Conservation (phyloP, 2,113 vertebrate genomes). For the Actinemys pallida region DNA sequence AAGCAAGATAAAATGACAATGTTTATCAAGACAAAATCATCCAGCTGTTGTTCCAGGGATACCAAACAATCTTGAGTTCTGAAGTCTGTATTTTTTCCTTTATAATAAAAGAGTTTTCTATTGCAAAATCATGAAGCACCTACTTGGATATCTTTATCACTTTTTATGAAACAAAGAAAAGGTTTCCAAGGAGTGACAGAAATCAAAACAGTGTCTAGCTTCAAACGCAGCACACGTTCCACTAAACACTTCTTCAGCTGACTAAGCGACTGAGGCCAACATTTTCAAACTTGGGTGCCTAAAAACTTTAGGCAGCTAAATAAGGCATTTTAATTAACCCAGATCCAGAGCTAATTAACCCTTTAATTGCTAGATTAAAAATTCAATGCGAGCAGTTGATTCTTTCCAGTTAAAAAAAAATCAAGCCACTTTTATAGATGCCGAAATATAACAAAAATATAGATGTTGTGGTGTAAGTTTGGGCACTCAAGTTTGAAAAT, state of each 20-base stretch:
- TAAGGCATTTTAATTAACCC: not conserved
- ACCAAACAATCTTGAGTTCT: not conserved
- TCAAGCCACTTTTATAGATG: not conserved
- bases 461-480: not conserved
- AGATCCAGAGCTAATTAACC: not conserved
- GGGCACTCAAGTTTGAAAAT: not conserved
- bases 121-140: not conserved
- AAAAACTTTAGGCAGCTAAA: not conserved
- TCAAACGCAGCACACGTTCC: fast-evolving
- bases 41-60: not conserved
- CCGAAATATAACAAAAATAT: not conserved
- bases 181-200: not conserved
- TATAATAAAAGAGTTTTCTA: not conserved
- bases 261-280: not conserved
- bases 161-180: not conserved
- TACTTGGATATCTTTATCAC: not conserved
- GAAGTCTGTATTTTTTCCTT: not conserved
- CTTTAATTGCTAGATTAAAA: not conserved
- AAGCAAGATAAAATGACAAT: not conserved
- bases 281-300: not conserved
- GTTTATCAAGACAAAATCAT: not conserved
- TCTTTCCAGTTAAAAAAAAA: not conserved
- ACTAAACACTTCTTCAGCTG: not conserved
- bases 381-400: not conserved
- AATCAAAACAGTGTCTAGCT: not conserved